These are phyloP conservation scores for Cremastinae sp. DNA, from an alignment of 2,888 invertebrate species.

Conservation along the genomic window DNA sequence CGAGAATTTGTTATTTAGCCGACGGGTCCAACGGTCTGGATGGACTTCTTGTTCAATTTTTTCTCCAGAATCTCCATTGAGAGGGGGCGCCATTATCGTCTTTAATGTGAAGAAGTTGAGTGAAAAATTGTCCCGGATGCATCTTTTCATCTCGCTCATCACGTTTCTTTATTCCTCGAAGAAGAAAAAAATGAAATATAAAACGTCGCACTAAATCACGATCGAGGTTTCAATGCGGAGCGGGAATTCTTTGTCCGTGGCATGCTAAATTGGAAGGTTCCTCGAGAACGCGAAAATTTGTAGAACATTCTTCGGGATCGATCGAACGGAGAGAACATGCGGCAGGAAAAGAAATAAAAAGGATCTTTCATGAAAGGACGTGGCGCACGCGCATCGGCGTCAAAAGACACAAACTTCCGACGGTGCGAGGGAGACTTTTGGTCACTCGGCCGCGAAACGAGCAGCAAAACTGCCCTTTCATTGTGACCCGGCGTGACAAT, in stretches of 20 bases:
- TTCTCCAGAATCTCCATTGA: neutral
- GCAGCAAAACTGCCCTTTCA: constrained; percentile 55
- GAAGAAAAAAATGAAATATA: too few relatives aligned
- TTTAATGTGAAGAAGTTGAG: constrained; percentile 11
- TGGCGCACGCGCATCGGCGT: constrained; percentile 49
- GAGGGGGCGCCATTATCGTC: neutral
- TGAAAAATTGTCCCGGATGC: constrained; percentile 25
- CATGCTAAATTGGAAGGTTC: constrained; percentile 23
- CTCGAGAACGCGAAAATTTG: constrained; percentile 39
- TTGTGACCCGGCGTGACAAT: constrained; percentile 57
- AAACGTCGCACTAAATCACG: constrained; percentile 6
- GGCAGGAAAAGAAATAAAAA: constrained; percentile 28
- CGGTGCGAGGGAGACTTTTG: constrained; percentile 40
- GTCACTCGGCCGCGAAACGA: constrained; percentile 59
- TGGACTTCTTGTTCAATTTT: neutral
- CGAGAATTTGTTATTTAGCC: constrained; percentile 28
- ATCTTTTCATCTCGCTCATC: constrained; percentile 7
- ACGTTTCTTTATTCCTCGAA: constrained; percentile 6
- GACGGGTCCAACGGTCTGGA: constrained; percentile 21
- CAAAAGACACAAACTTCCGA: constrained; percentile 36
- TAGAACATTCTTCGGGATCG: constrained; percentile 24
- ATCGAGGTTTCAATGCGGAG: constrained; percentile 15
- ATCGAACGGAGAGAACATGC: constrained; percentile 18
- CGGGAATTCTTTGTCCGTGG: constrained; percentile 13
- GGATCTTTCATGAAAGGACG: constrained; percentile 40